Conservation (phyloP, 1,140 invertebrate genomes). For the Glomeris maerens region DNA sequence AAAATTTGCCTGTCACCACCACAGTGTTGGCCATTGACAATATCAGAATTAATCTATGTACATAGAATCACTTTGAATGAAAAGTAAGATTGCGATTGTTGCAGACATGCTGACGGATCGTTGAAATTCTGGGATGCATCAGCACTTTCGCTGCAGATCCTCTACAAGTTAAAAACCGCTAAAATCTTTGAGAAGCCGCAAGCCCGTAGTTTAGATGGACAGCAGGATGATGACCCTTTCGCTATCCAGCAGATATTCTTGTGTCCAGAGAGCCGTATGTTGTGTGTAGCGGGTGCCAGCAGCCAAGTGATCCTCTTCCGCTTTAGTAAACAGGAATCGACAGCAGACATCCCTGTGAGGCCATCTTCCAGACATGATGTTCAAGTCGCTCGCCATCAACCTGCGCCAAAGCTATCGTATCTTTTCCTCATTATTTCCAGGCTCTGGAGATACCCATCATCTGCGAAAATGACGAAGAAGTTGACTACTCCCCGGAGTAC, state of each 20-base stretch:
- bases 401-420: no score
- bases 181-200: slow-evolving; percentile 74
- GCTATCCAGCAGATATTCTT: slow-evolving; percentile 84
- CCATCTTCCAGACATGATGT: no score
- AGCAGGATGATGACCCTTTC: slow-evolving; percentile 69
- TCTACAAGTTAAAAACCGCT: slow-evolving; percentile 95
- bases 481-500: slow-evolving; percentile 57
- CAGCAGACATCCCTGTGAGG: slow-evolving; percentile 68
- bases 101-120: slow-evolving; percentile 86
- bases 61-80: background rate
- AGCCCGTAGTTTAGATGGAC: slow-evolving; percentile 28
- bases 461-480: slow-evolving; percentile 62
- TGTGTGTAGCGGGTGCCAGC: slow-evolving; percentile 76
- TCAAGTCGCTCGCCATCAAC: no score
- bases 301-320: slow-evolving; percentile 90
- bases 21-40: no score
- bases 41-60: background rate
- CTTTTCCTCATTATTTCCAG: slow-evolving; percentile 33
- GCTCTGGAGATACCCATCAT: slow-evolving; percentile 75
- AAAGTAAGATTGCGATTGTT: slow-evolving; percentile 24
- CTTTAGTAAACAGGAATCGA: slow-evolving; percentile 79
- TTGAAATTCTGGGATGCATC: slow-evolving; percentile 97
- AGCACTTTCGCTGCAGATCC: slow-evolving; percentile 75
- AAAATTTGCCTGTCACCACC: no score
- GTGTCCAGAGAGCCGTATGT: slow-evolving; percentile 78